Evolutionary conservation across 2,113 vertebrate genomes (phyloP).

Genomic region (Prietella phreatophila): DNA sequence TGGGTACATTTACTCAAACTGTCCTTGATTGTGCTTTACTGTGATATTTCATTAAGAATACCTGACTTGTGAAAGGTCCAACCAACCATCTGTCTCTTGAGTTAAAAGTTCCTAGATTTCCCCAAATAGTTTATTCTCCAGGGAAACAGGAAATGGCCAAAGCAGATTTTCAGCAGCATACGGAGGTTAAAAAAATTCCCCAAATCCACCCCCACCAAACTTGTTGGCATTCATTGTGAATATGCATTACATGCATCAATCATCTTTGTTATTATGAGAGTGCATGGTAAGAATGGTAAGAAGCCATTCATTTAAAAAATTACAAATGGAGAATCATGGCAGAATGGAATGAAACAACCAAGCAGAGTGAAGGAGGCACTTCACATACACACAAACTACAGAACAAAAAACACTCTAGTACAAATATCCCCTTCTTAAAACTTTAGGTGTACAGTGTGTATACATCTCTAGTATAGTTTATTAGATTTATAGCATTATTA

Average conservation of each 20-base stretch:
- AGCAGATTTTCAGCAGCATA: neutral
- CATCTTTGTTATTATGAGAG: neutral
- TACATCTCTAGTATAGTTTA: neutral
- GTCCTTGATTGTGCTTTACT: neutral
- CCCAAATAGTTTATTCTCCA: neutral
- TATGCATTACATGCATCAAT: neutral
- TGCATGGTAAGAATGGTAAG: neutral
- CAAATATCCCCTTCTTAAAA: conserved; percentile 10
- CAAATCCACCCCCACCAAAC: no score
- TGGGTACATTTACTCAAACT: neutral
- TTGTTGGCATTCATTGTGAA: neutral
- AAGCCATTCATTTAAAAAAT: neutral
- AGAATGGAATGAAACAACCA: neutral
- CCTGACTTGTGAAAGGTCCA: neutral
- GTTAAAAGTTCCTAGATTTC: neutral
- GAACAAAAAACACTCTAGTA: neutral
- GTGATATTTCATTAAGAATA: neutral
- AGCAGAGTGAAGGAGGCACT: neutral
- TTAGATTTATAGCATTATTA: neutral
- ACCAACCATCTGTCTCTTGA: neutral
- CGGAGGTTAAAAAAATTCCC: no score
- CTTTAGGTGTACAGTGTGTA: neutral
- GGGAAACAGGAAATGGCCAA: neutral
- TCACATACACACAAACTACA: neutral
- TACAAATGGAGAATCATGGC: neutral